phyloP scores from a whole-genome alignment of 2,888 invertebrate species.

The Bursaphelenchus okinawaensis region DNA sequence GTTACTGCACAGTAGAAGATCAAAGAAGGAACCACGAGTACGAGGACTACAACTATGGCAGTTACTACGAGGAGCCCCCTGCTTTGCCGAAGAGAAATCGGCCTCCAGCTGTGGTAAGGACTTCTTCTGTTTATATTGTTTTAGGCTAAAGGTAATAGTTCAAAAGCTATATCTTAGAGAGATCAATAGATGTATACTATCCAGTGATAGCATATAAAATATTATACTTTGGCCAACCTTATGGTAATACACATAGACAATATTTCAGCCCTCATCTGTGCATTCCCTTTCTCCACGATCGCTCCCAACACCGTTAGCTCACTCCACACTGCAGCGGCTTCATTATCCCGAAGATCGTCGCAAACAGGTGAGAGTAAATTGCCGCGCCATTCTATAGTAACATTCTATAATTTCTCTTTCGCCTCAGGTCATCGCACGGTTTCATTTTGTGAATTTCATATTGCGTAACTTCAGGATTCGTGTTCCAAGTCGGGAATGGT shows the following conservation, averaged over 20 bases:
- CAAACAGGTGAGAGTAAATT: background rate
- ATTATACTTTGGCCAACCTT: too few relatives aligned
- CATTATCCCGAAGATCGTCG: background rate
- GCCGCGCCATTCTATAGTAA: background rate
- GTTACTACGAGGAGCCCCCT: background rate
- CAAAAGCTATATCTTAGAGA: background rate
- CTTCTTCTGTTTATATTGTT: background rate
- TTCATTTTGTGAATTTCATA: background rate
- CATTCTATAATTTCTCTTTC: background rate
- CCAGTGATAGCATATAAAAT: too few relatives aligned
- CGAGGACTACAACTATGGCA: background rate
- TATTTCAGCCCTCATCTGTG: background rate
- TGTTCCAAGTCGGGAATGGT: background rate
- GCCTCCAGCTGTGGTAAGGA: background rate
- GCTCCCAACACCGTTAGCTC: background rate
- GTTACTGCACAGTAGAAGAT: background rate
- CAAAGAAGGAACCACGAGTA: background rate
- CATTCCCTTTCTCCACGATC: background rate
- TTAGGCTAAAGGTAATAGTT: background rate
- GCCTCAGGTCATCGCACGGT: background rate
- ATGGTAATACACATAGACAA: too few relatives aligned
- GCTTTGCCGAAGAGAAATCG: background rate
- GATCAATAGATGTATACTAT: background rate
- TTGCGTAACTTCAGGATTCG: background rate
- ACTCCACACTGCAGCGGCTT: background rate